A percentile compares a stretch with the other conserved stretches of the same genome.
Evolutionary conservation across 2,113 vertebrate species (phyloP).

Genomic region (Cyprinus carpio): DNA sequence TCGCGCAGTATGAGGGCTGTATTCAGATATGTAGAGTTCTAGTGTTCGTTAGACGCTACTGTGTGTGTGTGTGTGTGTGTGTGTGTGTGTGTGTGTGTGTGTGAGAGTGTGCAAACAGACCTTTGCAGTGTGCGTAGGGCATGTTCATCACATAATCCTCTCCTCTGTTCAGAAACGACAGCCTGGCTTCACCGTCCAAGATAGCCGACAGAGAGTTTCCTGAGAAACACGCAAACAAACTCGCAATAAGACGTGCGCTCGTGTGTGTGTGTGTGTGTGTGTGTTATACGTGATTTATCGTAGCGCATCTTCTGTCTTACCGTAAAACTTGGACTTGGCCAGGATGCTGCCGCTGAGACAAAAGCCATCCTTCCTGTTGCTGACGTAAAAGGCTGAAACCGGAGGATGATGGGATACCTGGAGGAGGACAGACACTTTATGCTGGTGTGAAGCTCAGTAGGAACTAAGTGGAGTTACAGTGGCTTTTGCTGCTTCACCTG

Average conservation of each 20-base stretch:
- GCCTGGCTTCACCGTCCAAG: conserved; percentile 91
- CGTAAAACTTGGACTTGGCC: conserved; percentile 98
- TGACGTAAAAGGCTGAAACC: conserved; percentile 96
- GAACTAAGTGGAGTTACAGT: neutral
- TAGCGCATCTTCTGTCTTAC: conserved; percentile 65
- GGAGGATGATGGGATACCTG: conserved; percentile 99
- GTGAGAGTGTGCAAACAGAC: conserved; percentile 77
- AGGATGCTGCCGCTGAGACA: conserved; percentile 98
- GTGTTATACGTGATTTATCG: neutral
- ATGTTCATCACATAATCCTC: conserved; percentile 98
- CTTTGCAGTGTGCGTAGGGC: conserved; percentile 99
- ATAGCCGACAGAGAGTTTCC: conserved; percentile 97
- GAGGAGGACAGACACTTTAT: neutral
- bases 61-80: neutral
- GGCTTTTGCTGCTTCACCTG: conserved; percentile 78
- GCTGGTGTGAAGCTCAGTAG: neutral
- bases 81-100: neutral
- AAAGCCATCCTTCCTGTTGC: conserved; percentile 98
- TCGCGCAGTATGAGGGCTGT: neutral
- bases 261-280: no score
- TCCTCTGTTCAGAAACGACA: conserved; percentile 93
- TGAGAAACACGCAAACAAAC: conserved; percentile 66
- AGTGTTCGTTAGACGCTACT: no score
- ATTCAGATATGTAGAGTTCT: neutral
- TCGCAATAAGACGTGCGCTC: neutral